Base-by-base conservation (phyloP, 2,888 invertebrate species). In the Falcaria lacertinaria region DNA sequence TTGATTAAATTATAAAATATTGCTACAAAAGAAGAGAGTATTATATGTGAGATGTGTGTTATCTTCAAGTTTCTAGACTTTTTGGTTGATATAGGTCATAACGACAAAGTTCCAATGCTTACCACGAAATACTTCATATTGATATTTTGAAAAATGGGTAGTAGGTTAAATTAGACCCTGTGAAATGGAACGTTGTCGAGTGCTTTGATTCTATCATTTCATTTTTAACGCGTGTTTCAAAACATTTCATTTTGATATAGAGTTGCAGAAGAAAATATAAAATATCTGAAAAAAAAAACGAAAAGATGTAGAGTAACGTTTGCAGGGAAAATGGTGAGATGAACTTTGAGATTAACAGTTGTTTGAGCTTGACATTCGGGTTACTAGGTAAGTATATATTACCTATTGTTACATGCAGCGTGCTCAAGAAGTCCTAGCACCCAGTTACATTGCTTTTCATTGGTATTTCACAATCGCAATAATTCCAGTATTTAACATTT, bases 361-460 rank as follows among this genome's bases (percentile, higher is more conserved):
- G 15, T 47, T 28, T 45, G 46, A 41, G 34, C 69, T 65, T 69
- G 64, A 63, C 51, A 22, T 36, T 50, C 33, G 37, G 47, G 45
- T 52, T 44, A 16, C 47, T 52, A 54, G 22, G 44, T 46, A 42
- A 40, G 41, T 36, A 47, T 37, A 41, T 39, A 41, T 35, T 48
- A 41, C 36, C 36, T 43, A 28, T 47, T 47, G 16, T 50, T 50
- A 43, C 83, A 83, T 84, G 81, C 82, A 65, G 63, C 84, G 76
- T 81, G 81, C 83, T 72, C 60, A 68, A 64, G 64, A 63, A 58
- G 42, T 46, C 44, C 33, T 48, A 43, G 43, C 48, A 53, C 48
- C 7, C 28, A 52, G 52, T 36, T 57, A 70, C 70, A 77, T 77
- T 83, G 76, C 81, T 78, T 80, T 77, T 79, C 71, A 76, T 68